Percentiles rank a stretch among this genome's conserved stretches.
phyloP scores from a whole-genome alignment of 2,888 invertebrate genomes.

The Cryptosula pallasiana region DNA sequence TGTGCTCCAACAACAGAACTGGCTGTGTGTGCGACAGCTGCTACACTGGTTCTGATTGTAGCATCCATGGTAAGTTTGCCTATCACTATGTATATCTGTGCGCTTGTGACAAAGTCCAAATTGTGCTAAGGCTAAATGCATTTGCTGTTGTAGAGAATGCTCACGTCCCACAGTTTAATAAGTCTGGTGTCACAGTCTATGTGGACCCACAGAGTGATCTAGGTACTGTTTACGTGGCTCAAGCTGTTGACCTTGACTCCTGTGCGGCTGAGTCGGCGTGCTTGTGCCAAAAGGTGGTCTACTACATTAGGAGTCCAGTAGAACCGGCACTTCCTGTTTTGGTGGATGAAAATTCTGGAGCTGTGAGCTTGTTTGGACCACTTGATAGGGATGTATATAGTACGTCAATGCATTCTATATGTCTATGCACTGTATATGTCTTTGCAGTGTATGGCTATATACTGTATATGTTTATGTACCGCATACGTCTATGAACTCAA shows the following conservation, averaged over 20 bases:
- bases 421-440: too few species aligned
- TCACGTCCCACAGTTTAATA: not conserved
- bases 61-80: not conserved
- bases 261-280: not conserved
- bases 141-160: not conserved
- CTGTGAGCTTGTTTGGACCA: not conserved
- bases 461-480: too few species aligned
- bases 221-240: not conserved
- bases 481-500: too few species aligned
- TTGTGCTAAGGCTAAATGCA: too few species aligned
- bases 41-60: not conserved
- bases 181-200: not conserved
- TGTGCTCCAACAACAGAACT: not conserved
- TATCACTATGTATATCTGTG: too few species aligned
- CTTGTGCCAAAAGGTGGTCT: not conserved
- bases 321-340: not conserved
- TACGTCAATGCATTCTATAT: too few species aligned
- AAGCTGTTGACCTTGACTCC: not conserved
- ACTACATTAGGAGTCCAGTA: too few species aligned
- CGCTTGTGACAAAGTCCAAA: too few species aligned
- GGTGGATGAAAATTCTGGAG: not conserved
- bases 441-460: too few species aligned
- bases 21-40: not conserved
- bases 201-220: not conserved
- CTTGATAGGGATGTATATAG: not conserved